These are phyloP conservation scores for Distichodus sexfasciatus DNA, from an alignment of 2,797 vertebrate species.

Conservation along the genomic window DNA sequence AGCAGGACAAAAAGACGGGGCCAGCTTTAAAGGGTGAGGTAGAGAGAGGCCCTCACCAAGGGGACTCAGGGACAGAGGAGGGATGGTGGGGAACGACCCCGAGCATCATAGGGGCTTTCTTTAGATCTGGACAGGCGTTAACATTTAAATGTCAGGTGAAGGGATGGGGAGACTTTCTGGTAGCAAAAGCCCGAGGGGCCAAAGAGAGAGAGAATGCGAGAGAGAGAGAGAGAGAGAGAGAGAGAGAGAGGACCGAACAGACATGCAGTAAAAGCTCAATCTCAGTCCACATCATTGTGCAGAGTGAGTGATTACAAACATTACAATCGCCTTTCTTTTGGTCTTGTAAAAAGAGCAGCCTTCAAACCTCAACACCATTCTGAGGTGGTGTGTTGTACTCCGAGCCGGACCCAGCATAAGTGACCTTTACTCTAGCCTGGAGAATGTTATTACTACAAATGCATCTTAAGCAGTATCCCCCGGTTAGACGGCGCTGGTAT, in stretches of 20 bases:
- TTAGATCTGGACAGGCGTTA: conserved; percentile 52
- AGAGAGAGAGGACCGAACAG: background rate
- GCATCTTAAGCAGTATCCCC: background rate
- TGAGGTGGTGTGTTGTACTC: no score
- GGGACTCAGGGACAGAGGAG: conserved; percentile 21
- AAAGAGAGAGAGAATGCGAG: background rate
- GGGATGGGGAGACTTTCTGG: conserved; percentile 36
- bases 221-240: background rate
- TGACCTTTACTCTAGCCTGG: background rate
- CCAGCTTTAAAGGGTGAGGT: conserved; percentile 38
- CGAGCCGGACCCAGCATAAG: background rate
- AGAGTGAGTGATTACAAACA: background rate
- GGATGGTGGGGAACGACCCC: conserved; percentile 38
- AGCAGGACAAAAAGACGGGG: conserved; percentile 2
- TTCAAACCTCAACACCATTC: no score
- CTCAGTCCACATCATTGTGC: background rate
- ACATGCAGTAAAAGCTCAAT: conserved; percentile 2
- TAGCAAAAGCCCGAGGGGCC: conserved; percentile 35
- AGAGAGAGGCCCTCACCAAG: conserved; percentile 4
- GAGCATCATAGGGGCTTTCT: conserved; percentile 43
- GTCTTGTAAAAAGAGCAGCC: background rate
- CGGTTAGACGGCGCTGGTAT: background rate
- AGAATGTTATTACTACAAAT: conserved; percentile 6
- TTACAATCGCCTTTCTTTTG: background rate
- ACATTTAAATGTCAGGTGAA: conserved; percentile 55